Evolutionary conservation across 2,888 invertebrate species (phyloP), one percentile per base, ranked within the genome.

Genomic region (Troilus luridus): DNA sequence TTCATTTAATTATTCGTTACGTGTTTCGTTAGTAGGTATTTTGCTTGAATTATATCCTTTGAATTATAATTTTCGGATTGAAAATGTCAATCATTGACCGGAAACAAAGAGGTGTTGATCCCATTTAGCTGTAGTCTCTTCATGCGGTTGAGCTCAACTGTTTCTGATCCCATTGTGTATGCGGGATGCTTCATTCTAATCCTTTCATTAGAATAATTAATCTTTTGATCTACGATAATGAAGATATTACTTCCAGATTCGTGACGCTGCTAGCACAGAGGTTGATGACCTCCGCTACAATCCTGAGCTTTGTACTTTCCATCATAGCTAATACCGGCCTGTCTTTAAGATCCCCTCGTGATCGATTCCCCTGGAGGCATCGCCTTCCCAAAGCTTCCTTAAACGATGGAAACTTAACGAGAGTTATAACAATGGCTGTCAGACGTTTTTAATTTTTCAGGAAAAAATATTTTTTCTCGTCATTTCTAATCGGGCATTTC

Each of bases 241-340:
- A 81, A 54, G 17, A 41, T 54, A 56, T 24, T 56, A 85, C 56
- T 85, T 85, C 11, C 54, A 85, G 41, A 24, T 24, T 12, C 67
- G 24, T 81, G 54, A 41, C 21, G 54, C n/a, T 2, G 56, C 56
- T n/a, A 58, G 14, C 85, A 2, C n/a, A 0, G n/a, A 58, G 85
- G 85, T 81, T 10, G 12, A 21, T 81, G 8, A 54, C 81, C 81
- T n/a, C 85, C n/a, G 11, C n/a, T n/a, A 85, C 85, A 54, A 85
- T 58, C 56, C n/a, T 10, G 85, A 54, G 56, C 85, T 85, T 12
- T 21, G 54, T 56, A 85, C 54, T 56, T 54, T 85, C 21, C n/a
- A 85, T 85, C 85, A 85, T 56, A 85, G 85, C 85, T 85, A 85
- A 85, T 85, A 85, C 85, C 85, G 12, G 21, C 56, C 85, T 85